Evolutionary conservation across 2,113 vertebrate genomes (phyloP).

Genomic region (Dipodomys ordii): DNA sequence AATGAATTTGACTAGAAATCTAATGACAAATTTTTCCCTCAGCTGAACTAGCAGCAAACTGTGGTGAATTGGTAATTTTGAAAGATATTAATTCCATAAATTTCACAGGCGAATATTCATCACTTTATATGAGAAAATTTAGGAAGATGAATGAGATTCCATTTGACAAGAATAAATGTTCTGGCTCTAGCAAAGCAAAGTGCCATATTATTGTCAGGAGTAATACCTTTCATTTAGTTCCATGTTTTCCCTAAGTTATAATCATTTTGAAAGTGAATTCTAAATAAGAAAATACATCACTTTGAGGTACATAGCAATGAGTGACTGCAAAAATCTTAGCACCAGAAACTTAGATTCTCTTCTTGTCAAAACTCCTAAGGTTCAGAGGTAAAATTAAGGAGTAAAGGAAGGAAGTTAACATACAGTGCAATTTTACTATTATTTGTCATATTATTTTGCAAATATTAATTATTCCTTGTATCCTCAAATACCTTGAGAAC

Average conservation of each 20-base stretch:
- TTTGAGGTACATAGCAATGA: neutral
- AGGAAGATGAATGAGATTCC: slow-evolving; percentile 79
- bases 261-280: slow-evolving; percentile 70
- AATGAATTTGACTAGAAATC: slow-evolving; percentile 69
- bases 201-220: slow-evolving; percentile 58
- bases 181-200: slow-evolving; percentile 49
- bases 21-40: slow-evolving; percentile 65
- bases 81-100: slow-evolving; percentile 75
- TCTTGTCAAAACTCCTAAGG: slow-evolving; percentile 1
- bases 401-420: neutral
- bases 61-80: slow-evolving; percentile 57
- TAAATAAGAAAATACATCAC: slow-evolving; percentile 67
- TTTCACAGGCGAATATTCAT: slow-evolving; percentile 80
- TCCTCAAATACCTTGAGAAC: neutral
- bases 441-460: neutral
- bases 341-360: neutral
- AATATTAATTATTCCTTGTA: slow-evolving; percentile 32
- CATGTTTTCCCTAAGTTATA: slow-evolving; percentile 61
- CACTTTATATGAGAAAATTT: slow-evolving; percentile 75
- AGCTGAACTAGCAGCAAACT: slow-evolving; percentile 54
- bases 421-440: neutral
- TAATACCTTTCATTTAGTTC: slow-evolving; percentile 73
- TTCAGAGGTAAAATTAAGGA: neutral
- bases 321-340: neutral
- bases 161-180: slow-evolving; percentile 78